phyloP scores from a whole-genome alignment of 2,113 vertebrate species.

The Casuarius casuarius region DNA sequence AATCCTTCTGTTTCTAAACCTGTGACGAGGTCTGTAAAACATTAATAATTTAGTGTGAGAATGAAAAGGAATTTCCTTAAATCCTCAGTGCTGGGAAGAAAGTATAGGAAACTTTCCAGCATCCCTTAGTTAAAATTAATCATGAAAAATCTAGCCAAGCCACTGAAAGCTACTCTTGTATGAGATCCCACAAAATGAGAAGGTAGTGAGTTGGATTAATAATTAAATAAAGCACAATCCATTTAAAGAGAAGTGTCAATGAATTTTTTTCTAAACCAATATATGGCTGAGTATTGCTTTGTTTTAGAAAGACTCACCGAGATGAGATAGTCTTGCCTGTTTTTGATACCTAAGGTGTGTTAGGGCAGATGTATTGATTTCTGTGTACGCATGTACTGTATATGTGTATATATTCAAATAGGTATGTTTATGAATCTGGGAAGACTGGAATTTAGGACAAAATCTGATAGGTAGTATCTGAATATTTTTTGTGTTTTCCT shows the following conservation, averaged over 20 bases:
- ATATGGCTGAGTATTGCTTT: neutral
- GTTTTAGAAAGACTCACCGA: neutral
- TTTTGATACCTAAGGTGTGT: neutral
- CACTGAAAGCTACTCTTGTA: neutral
- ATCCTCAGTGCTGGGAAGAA: neutral
- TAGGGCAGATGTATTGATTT: neutral
- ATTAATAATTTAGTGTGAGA: neutral
- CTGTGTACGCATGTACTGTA: rapidly evolving
- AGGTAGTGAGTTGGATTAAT: neutral
- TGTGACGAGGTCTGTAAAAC: neutral
- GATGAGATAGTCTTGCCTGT: neutral
- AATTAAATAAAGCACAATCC: neutral
- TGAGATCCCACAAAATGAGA: neutral
- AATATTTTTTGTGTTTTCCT: neutral
- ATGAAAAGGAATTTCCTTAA: neutral
- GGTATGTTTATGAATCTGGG: neutral
- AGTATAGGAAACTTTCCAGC: neutral
- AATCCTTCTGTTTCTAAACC: neutral
- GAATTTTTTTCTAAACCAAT: neutral
- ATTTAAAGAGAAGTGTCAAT: neutral
- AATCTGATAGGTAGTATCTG: neutral
- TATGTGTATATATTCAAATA: neutral
- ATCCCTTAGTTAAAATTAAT: neutral
- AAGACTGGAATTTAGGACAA: neutral
- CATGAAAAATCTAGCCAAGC: neutral